These are phyloP conservation scores for Xylota segnis DNA, from an alignment of 2,888 invertebrate species.

Conservation along the genomic window DNA sequence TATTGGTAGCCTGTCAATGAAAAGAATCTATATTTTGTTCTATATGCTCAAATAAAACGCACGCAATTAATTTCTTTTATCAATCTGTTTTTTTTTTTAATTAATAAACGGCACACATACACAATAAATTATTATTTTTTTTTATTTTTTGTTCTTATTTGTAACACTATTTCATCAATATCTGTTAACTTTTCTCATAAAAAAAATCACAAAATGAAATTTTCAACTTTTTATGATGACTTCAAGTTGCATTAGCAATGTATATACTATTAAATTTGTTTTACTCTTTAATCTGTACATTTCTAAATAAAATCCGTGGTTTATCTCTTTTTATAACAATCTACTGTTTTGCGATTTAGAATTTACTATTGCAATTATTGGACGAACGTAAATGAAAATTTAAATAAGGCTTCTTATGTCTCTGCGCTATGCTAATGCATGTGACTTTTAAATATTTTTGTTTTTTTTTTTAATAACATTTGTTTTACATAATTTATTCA, in stretches of 20 bases:
- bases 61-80: constrained; percentile 13
- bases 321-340: constrained; percentile 53
- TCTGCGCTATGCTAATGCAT: constrained; percentile 70
- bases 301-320: constrained; percentile 47
- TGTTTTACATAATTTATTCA: constrained; percentile 25
- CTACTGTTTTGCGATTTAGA: constrained; percentile 28
- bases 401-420: constrained; percentile 70
- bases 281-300: constrained; percentile 60
- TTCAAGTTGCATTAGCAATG: constrained; percentile 53
- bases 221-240: constrained; percentile 68
- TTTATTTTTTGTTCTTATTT: constrained; percentile 56
- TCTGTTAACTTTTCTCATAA: constrained; percentile 76
- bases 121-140: constrained; percentile 74
- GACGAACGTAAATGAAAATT: constrained; percentile 33
- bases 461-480: constrained; percentile 32
- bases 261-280: constrained; percentile 40
- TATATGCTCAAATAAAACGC: constrained; percentile 31
- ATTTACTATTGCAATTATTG: constrained; percentile 54
- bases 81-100: constrained; percentile 75
- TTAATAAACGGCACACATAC: constrained; percentile 75
- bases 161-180: constrained; percentile 71
- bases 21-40: too few species aligned
- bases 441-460: constrained; percentile 64
- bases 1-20: too few species aligned
- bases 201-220: constrained; percentile 74